Evolutionary conservation across 2,113 vertebrate genomes (phyloP).

Genomic region (Oryzias curvinotus): DNA sequence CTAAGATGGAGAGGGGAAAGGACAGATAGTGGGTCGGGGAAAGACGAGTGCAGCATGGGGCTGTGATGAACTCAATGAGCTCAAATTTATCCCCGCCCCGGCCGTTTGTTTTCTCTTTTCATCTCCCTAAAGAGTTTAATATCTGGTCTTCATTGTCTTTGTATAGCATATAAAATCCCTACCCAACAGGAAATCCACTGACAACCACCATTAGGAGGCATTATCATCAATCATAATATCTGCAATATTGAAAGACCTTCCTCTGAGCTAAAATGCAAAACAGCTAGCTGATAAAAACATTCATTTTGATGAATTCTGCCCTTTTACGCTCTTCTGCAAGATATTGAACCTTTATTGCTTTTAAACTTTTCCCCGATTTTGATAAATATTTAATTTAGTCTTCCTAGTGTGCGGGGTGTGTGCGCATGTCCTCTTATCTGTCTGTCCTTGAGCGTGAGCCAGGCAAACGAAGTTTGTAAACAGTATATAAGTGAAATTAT

Average conservation of each 20-base stretch:
- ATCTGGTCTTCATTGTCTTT: conserved; percentile 13
- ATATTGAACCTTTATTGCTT: conserved; percentile 32
- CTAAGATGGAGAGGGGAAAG: conserved; percentile 10
- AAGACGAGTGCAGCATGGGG: conserved; percentile 15
- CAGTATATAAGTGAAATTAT: conserved; percentile 10
- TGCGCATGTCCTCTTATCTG: conserved; percentile 58
- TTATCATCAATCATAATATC: background rate
- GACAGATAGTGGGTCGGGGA: conserved; percentile 10
- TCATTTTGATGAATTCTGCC: conserved; percentile 23
- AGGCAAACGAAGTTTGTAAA: conserved; percentile 53
- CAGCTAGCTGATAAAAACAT: background rate
- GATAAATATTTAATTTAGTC: conserved; percentile 68
- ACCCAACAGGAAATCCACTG: too few species aligned
- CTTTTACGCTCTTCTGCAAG: conserved; percentile 1
- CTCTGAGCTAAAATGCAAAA: background rate
- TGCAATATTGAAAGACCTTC: background rate
- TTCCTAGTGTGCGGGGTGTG: conserved; percentile 11
- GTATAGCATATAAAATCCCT: too few species aligned
- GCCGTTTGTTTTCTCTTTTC: background rate
- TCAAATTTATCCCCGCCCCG: conserved; percentile 27
- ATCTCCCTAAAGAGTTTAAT: conserved; percentile 22
- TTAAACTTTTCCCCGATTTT: conserved; percentile 53
- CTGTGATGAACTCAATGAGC: conserved; percentile 33
- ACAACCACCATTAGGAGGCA: too few species aligned
- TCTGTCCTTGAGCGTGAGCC: conserved; percentile 65